Conservation (phyloP, 2,797 vertebrate species). For the Gambelia wislizenii region DNA sequence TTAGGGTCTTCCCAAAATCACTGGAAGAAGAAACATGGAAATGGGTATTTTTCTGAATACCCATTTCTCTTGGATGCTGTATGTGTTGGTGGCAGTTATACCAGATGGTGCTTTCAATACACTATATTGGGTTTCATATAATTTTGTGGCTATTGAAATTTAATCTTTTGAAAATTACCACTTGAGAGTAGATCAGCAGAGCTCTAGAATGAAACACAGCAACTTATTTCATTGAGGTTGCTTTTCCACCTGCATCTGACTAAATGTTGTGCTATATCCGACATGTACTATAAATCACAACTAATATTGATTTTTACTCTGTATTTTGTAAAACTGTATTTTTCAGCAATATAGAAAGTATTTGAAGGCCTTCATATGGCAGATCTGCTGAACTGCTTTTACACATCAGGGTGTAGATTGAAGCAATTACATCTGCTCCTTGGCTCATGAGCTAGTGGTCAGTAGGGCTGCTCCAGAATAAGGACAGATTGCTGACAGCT, state of each 20-base stretch:
- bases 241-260: not conserved
- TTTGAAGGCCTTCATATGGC: not conserved
- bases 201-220: not conserved
- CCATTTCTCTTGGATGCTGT: not conserved
- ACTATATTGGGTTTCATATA: not conserved
- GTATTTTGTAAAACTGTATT: no score
- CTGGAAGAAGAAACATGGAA: not conserved
- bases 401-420: not conserved
- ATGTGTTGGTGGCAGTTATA: not conserved
- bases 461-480: not conserved
- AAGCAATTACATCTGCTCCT: not conserved
- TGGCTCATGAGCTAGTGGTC: not conserved
- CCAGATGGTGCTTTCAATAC: not conserved
- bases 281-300: not conserved
- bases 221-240: not conserved
- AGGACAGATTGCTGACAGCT: not conserved
- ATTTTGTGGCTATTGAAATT: not conserved
- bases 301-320: not conserved
- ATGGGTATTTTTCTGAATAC: not conserved
- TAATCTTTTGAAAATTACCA: not conserved
- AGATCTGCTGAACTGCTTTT: not conserved
- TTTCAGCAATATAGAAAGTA: not conserved
- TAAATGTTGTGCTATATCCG: not conserved
- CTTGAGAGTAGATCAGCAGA: not conserved
- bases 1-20: not conserved